Percentiles rank a stretch among this genome's conserved stretches.
phyloP scores from a whole-genome alignment of 2,888 invertebrate species.

The Artemia sinica region DNA sequence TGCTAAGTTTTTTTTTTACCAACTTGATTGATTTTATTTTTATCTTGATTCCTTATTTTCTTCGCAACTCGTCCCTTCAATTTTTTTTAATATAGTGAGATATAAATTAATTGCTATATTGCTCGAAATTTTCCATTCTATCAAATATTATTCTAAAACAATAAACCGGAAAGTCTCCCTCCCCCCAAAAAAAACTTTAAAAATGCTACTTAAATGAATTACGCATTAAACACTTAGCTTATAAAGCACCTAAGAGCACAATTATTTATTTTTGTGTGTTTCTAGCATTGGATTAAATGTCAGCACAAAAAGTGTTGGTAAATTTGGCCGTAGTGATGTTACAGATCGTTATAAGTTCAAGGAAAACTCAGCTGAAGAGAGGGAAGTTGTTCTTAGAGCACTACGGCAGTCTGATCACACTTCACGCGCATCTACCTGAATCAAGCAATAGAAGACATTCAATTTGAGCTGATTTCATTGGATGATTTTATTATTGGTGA shows the following conservation, averaged over 20 bases:
- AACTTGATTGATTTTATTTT: too few species aligned
- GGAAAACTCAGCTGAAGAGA: slow-evolving; percentile 60
- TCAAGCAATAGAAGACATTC: slow-evolving; percentile 70
- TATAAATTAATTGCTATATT: too few species aligned
- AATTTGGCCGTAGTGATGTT: slow-evolving; percentile 63
- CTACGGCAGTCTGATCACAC: slow-evolving; percentile 54
- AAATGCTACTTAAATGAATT: too few species aligned
- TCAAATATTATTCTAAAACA: too few species aligned
- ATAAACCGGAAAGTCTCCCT: too few species aligned
- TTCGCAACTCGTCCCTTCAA: too few species aligned
- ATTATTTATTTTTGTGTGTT: slow-evolving; percentile 20
- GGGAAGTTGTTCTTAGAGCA: slow-evolving; percentile 67
- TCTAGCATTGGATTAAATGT: slow-evolving; percentile 57
- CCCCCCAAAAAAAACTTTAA: too few species aligned
- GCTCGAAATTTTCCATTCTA: too few species aligned
- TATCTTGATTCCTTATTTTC: too few species aligned
- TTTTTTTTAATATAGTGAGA: too few species aligned
- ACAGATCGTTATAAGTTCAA: slow-evolving; percentile 64
- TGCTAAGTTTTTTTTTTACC: too few species aligned
- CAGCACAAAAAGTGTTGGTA: slow-evolving; percentile 64
- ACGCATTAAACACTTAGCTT: too few species aligned
- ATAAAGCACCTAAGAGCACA: not conserved
- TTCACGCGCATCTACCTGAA: slow-evolving; percentile 74
- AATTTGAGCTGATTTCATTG: slow-evolving; percentile 59
- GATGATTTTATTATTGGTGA: slow-evolving; percentile 68